Evolutionary conservation across 2,888 invertebrate species (phyloP).

Genomic region (Napeogenes sylphis): DNA sequence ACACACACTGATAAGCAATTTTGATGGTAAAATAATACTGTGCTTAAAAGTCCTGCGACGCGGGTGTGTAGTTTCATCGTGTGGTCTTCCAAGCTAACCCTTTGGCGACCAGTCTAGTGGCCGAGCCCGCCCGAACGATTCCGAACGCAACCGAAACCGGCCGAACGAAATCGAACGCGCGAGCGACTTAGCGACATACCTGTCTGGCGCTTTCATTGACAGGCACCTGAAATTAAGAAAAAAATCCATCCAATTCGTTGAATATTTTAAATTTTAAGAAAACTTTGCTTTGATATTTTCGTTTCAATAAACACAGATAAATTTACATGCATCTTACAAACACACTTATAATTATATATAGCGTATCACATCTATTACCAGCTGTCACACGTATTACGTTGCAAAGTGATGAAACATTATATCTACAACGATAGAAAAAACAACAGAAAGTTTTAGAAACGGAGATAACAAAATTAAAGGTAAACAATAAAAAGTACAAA

Average conservation of each 20-base stretch:
- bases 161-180: conserved; percentile 71
- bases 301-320: conserved; percentile 65
- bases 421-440: conserved; percentile 34
- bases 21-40: conserved; percentile 68
- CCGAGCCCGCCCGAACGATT: conserved; percentile 65
- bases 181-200: conserved; percentile 78
- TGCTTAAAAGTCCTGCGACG: conserved; percentile 68
- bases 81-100: conserved; percentile 76
- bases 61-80: conserved; percentile 72
- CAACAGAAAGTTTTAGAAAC: conserved; percentile 34
- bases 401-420: conserved; percentile 22
- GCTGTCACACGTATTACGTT: conserved; percentile 20
- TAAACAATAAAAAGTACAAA: conserved; percentile 72
- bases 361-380: conserved; percentile 15
- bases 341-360: neutral
- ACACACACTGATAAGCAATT: conserved; percentile 75
- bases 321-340: conserved; percentile 65
- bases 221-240: conserved; percentile 85
- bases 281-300: conserved; percentile 44
- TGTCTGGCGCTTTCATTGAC: conserved; percentile 86
- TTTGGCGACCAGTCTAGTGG: conserved; percentile 57
- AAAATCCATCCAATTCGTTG: conserved; percentile 81
- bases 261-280: conserved; percentile 74
- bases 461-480: conserved; percentile 65
- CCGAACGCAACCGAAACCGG: conserved; percentile 70